phyloP scores from a whole-genome alignment of 2,888 invertebrate species.

The Odontomyia ornata region DNA sequence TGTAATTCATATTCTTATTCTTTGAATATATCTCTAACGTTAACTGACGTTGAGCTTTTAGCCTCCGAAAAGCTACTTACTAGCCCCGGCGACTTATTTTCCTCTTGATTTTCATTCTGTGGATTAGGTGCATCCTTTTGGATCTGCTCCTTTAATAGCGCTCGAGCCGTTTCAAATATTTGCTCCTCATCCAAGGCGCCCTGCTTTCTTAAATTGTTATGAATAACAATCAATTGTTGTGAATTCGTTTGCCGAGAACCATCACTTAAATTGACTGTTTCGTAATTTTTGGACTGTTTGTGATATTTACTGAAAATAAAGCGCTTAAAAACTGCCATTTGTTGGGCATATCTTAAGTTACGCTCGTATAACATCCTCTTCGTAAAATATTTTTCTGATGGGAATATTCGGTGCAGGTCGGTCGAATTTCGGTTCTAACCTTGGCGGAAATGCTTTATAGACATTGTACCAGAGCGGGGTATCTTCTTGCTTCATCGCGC shows the following conservation, averaged over 20 bases:
- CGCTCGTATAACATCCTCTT: conserved; percentile 87
- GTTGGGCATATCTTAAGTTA: conserved; percentile 66
- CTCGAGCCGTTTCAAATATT: conserved; percentile 65
- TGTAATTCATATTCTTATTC: too few species aligned
- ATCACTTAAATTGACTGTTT: conserved; percentile 68
- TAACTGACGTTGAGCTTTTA: conserved; percentile 54
- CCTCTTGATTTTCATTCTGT: conserved; percentile 19
- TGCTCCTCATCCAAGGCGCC: conserved; percentile 67
- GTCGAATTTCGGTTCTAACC: conserved; percentile 80
- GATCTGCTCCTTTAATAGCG: conserved; percentile 62
- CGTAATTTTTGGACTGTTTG: conserved; percentile 67
- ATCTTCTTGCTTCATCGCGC: conserved; percentile 82
- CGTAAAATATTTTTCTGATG: conserved; percentile 78
- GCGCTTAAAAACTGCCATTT: not conserved
- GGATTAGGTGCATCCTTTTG: conserved; percentile 28
- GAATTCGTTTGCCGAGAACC: conserved; percentile 65
- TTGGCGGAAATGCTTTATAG: conserved; percentile 90
- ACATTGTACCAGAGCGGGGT: conserved; percentile 94
- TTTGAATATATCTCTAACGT: conserved; percentile 61
- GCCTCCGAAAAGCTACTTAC: conserved; percentile 58
- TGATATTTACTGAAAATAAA: conserved; percentile 72
- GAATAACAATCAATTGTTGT: conserved; percentile 71
- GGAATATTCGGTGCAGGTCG: conserved; percentile 71
- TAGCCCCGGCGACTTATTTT: conserved; percentile 48
- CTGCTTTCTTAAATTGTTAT: conserved; percentile 68